Evolutionary conservation across 1,140 invertebrate species (phyloP), one percentile per base, ranked within the genome.

Genomic region (Caenorhabditis brenneri): DNA sequence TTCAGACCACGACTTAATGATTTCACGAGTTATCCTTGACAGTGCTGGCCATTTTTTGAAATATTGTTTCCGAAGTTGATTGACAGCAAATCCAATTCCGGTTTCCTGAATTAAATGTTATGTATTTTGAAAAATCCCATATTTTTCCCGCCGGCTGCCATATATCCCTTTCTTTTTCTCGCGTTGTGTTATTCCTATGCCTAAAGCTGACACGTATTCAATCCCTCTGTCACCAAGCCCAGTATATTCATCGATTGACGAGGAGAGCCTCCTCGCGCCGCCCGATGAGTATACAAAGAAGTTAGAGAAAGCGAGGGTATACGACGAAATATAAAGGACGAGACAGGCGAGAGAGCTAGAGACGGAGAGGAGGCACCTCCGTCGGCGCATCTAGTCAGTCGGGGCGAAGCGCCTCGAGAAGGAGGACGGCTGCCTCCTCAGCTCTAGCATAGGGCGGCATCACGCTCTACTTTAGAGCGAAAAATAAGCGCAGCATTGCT

Each of bases 1-100:
- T 46, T 84, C 86, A n/a, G 87, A 84, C 85, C 85, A 86, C 1
- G 29, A 39, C 36, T 86, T 86, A 49, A 86, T 86, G n/a, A 86
- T 36, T 10, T 29, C 55, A n/a, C 85, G 79, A 55, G 84, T 87
- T 78, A 74, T 81, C 55, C 86, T 86, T 24, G 55, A 78, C 16
- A 86, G 19, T 16, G 55, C 55, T 19, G 85, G 85, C 79, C 60
- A 81, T 33, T 58, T 29, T 29, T 81, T 55, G n/a, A 33, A 29
- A 24, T 69, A 82, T 27, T 83, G 80, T 36, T 46, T 86, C 7
- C 85, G 78, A 48, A 86, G 46, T 16, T 86, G 80, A 39, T 86
- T 86, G n/a, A 86, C 85, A 27, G 55, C 46, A 19, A 84, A 85
- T 49, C 85, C 85, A 22, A 86, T 79, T 2, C 85, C 79, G 22